Conservation (phyloP, 1,140 invertebrate species). For the Drosophila carrolli region DNA sequence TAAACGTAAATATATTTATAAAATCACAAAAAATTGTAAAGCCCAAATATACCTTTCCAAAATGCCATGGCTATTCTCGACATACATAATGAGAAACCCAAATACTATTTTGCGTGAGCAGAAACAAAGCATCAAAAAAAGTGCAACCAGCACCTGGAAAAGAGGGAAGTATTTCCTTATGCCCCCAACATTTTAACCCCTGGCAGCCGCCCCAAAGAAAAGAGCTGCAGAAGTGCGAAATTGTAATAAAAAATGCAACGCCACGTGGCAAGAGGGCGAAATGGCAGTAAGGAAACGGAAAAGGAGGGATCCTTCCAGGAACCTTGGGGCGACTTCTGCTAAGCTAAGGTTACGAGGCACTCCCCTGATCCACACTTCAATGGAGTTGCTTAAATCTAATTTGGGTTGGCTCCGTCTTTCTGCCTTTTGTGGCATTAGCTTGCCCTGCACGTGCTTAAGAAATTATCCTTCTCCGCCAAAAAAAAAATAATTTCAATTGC, state of each 20-base stretch:
- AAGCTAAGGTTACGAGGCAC: slow-evolving; percentile 63
- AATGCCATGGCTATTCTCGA: not conserved
- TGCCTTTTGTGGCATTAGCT: slow-evolving; percentile 66
- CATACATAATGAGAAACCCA: slow-evolving; percentile 13
- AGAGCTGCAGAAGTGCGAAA: slow-evolving; percentile 62
- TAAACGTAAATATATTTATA: not conserved
- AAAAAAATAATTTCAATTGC: slow-evolving; percentile 63
- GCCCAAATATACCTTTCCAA: not conserved
- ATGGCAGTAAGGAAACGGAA: not conserved
- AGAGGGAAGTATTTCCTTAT: too few relatives aligned
- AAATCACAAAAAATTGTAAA: not conserved
- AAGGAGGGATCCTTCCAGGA: slow-evolving; percentile 15
- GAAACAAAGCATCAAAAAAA: slow-evolving; percentile 18
- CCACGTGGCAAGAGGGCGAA: slow-evolving; percentile 43
- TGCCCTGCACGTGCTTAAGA: slow-evolving; percentile 71
- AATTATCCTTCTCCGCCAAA: slow-evolving; percentile 57
- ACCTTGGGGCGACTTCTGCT: slow-evolving; percentile 46
- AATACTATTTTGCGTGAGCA: slow-evolving; percentile 9
- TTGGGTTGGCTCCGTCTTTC: slow-evolving; percentile 46
- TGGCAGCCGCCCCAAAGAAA: slow-evolving; percentile 9
- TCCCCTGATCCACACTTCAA: slow-evolving; percentile 54
- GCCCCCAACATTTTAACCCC: slow-evolving; percentile 1
- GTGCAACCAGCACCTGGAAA: slow-evolving; percentile 20
- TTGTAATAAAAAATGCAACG: slow-evolving; percentile 72
- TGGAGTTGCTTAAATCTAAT: slow-evolving; percentile 74